Base-by-base conservation (phyloP, 2,888 invertebrate genomes). In the Acronicta leporina region DNA sequence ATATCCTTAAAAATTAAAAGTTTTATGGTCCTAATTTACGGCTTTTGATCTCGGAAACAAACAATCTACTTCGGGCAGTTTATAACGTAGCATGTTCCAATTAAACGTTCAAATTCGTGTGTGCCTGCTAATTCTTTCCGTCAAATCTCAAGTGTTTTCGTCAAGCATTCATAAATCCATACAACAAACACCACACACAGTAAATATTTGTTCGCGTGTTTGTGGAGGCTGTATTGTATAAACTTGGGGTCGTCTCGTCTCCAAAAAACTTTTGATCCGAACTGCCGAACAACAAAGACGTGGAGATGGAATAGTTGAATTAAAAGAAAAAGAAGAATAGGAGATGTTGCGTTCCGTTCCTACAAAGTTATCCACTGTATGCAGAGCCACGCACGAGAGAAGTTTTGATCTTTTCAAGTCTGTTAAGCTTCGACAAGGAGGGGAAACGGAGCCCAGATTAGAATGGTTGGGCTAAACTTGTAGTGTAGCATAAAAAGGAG, bases 401-500 rank as follows among this genome's bases (percentile, higher is more conserved):
- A 69, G 75, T 63, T 80, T 73, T 81, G 80, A 81, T 80, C 84
- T 84, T 82, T 82, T 76, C 72, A 79, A 77, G 82, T 78, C 77
- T 77, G 73, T 77, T 76, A 70, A 81, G 79, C 73, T 84, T 73
- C 60, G 45, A 62, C 64, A 44, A 66, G 77, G 79, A 74, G 81
- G 78, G 80, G 76, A 60, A 76, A 56, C 71, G 75, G 63, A 71
- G 86, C 58, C 83, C 88, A 82, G 80, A 74, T 81, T 85, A 88
- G 75, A 83, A 68, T 85, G 91, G 91, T 84, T 81, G 86, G 85
- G 79, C 83, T 89, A 85, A 86, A 85, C 85, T 88, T 82, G 89
- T 87, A 87, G 87, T 87, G 87, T 87, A 86, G 87, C 84, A 91
- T 91, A 92, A 92, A 92, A 94, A 92, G 92, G 92, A 92, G 92